Conservation (phyloP, 2,797 vertebrate species). For the Psittacula echo region DNA sequence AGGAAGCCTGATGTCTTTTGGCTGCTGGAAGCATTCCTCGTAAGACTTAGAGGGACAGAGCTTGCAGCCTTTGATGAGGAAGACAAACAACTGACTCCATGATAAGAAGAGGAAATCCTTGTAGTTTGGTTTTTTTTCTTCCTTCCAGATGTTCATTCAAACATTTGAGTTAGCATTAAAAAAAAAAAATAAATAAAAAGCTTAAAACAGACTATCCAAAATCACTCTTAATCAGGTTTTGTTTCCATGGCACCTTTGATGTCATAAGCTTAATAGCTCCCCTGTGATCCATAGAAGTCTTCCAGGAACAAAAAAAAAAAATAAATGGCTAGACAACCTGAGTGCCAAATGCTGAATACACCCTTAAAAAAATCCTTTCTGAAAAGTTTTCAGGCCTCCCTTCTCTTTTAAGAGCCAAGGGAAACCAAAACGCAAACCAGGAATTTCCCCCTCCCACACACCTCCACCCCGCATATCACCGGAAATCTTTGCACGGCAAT, state of each 20-base stretch:
- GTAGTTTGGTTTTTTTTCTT: not conserved
- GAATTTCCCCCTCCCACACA: not conserved
- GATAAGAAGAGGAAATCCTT: not conserved
- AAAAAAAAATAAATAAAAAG: not conserved
- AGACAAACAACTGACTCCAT: not conserved
- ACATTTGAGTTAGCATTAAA: not conserved
- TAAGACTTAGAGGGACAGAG: not conserved
- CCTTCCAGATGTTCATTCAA: constrained; percentile 38
- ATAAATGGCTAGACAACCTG: not conserved
- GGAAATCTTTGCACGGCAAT: not conserved
- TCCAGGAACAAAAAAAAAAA: constrained; percentile 6
- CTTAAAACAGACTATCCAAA: constrained; percentile 48
- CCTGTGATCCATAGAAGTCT: constrained; percentile 41
- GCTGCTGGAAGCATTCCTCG: not conserved
- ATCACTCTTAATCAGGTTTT: constrained; percentile 69
- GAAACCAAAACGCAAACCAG: constrained; percentile 5
- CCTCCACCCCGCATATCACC: not conserved
- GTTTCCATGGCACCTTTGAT: constrained; percentile 71
- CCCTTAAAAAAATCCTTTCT: constrained; percentile 20
- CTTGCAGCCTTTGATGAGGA: not conserved
- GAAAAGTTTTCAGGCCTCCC: not conserved
- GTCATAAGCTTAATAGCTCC: constrained; percentile 59
- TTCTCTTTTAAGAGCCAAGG: constrained; percentile 4
- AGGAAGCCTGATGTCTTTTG: not conserved
- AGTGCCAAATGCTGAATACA: constrained; percentile 21